phyloP scores from a whole-genome alignment of 2,797 vertebrate species.

The Nannoperca australis region DNA sequence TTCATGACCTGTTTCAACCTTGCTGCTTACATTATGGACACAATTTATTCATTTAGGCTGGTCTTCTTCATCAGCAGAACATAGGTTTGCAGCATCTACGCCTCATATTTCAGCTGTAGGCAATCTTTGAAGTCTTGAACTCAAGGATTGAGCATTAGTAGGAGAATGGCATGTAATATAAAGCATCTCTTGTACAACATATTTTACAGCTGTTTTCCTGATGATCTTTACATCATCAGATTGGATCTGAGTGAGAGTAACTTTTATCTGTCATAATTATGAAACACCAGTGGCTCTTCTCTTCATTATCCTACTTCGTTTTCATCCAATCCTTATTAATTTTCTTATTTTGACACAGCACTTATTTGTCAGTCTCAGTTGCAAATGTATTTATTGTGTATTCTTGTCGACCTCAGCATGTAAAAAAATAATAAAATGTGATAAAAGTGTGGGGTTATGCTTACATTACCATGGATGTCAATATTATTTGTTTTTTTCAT shows the following conservation, averaged over 20 bases:
- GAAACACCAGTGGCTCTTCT: neutral
- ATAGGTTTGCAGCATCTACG: constrained; percentile 45
- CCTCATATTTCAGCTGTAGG: neutral
- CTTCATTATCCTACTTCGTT: neutral
- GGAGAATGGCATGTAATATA: neutral
- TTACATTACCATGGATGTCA: neutral
- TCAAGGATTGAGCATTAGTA: neutral
- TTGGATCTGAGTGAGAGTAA: neutral
- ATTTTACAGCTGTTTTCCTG: neutral
- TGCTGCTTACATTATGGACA: constrained; percentile 87
- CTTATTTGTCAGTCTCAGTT: neutral
- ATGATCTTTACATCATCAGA: neutral
- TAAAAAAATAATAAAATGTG: constrained; percentile 18
- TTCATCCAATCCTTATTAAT: neutral
- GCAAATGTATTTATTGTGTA: neutral
- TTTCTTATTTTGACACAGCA: neutral
- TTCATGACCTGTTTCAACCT: constrained; percentile 90
- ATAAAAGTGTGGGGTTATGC: neutral
- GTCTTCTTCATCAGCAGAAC: constrained; percentile 80
- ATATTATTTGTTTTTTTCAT: neutral
- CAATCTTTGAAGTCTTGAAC: neutral
- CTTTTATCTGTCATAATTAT: neutral
- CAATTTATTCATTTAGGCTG: constrained; percentile 86
- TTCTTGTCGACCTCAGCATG: neutral
- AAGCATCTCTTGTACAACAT: neutral